Conservation (phyloP, 2,888 invertebrate species). For the Bembecia ichneumoniformis region DNA sequence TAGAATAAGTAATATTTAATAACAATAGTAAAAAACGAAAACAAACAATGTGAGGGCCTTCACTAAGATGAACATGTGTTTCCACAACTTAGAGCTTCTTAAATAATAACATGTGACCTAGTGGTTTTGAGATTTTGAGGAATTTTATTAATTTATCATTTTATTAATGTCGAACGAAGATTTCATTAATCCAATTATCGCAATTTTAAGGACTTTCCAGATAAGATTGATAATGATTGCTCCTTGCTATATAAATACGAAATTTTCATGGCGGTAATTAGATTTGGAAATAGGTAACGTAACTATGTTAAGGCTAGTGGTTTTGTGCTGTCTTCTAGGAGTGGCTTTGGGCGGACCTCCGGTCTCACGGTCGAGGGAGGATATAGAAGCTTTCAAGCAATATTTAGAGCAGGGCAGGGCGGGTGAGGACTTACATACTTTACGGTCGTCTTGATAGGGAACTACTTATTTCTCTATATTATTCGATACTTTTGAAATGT, state of each 20-base stretch:
- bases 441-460: neutral
- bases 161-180: too few relatives aligned
- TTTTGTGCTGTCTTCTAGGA: conserved; percentile 21
- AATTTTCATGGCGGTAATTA: neutral
- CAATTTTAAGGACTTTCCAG: neutral
- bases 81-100: too few relatives aligned
- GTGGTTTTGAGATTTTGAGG: too few relatives aligned
- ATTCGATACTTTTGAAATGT: too few relatives aligned
- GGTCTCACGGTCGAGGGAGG: conserved; percentile 21
- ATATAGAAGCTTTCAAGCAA: conserved; percentile 29
- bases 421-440: conserved; percentile 17
- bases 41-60: too few relatives aligned
- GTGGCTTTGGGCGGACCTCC: conserved; percentile 22
- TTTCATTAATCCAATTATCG: neutral
- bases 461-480: neutral
- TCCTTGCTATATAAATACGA: neutral
- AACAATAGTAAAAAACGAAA: too few relatives aligned
- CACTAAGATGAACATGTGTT: too few relatives aligned
- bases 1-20: too few relatives aligned
- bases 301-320: conserved; percentile 20
- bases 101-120: too few relatives aligned
- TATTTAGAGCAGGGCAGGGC: conserved; percentile 29
- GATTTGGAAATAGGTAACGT: too few relatives aligned
- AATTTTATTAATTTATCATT: too few relatives aligned
- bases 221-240: neutral